Base-by-base conservation (phyloP, 2,888 invertebrate species). In the Drosophila meridiana region DNA sequence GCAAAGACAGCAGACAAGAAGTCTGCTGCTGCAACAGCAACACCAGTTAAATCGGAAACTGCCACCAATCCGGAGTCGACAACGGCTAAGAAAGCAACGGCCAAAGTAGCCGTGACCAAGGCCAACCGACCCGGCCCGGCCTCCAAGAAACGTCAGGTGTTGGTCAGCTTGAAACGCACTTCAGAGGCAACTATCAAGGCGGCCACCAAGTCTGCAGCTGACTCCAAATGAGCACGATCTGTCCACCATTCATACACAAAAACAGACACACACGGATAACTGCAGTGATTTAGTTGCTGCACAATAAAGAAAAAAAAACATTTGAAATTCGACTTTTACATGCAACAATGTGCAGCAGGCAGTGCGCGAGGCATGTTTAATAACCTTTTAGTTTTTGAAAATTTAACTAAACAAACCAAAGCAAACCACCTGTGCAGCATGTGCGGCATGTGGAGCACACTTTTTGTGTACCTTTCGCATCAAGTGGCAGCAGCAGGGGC, bases 111-210 rank as follows among this genome's bases (percentile, higher is more conserved):
- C 14, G 50, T 30, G 7, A 36, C 55, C 56, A 89, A 82, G 83
- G 67, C 42, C 40, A 87, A 65, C 42, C 69, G 78, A 45, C 80
- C 87, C 11, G 87, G 89, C 8, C 84, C 87, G 47, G 84, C 86
- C 20, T 82, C 82, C 42, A 76, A 75, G 36, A 89, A 86, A 69
- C 83, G 78, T 45, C 80, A 82, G 68, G 80, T 84, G 57, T 63
- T 75, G 76, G 87, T 87, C 80, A 89, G 55, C 52, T 30, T 87
- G 32, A 89, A 86, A 70, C 89, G 87, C 75, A 83, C 84, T 8
- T 66, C 85, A 28, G 72, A 55, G 9, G 75, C 75, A n/a, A 26
- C 69, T n/a, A 75, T 78, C 36, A 89, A 86, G 61, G 72, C 80
- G 34, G 86, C 82, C 42, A 78, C 80, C 58, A 86, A 86, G 34